phyloP scores from a whole-genome alignment of 2,113 vertebrate genomes.

The Scomber scombrus region DNA sequence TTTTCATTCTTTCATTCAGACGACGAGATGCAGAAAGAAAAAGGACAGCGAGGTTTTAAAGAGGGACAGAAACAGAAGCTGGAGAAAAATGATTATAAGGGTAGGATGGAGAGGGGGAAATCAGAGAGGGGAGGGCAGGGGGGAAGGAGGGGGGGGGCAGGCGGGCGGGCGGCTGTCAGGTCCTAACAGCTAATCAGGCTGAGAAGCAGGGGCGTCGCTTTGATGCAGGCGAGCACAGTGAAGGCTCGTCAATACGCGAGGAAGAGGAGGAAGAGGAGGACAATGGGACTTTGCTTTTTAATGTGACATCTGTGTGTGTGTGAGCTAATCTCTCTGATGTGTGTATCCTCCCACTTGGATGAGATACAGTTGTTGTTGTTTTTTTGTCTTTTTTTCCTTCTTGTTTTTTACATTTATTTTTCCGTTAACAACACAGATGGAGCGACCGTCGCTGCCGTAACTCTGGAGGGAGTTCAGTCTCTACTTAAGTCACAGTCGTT shows the following conservation, averaged over 20 bases:
- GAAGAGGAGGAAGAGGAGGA: conserved; percentile 60
- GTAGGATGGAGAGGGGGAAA: neutral
- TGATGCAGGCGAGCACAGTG: conserved; percentile 54
- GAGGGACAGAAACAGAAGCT: no score
- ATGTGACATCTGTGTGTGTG: conserved; percentile 73
- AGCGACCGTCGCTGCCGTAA: conserved; percentile 34
- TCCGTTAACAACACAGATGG: conserved; percentile 54
- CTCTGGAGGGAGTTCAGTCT: conserved; percentile 69
- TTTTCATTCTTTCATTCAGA: accelerated
- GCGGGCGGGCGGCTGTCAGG: neutral
- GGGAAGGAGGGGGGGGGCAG: neutral
- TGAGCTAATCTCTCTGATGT: conserved; percentile 52
- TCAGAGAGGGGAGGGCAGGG: no score
- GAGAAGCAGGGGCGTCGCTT: conserved; percentile 58
- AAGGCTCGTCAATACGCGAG: neutral
- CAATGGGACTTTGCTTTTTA: conserved; percentile 70
- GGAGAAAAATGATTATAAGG: conserved; percentile 17
- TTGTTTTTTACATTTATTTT: neutral
- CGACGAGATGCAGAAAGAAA: accelerated
- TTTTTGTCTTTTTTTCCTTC: neutral
- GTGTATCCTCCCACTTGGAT: conserved; percentile 54
- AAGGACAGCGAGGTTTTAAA: no score
- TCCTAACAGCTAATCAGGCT: conserved; percentile 58
- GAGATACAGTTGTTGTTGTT: conserved; percentile 47
- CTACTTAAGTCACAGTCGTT: conserved; percentile 26